phyloP scores from a whole-genome alignment of 2,113 vertebrate genomes.

The Solenodon paradoxus region DNA sequence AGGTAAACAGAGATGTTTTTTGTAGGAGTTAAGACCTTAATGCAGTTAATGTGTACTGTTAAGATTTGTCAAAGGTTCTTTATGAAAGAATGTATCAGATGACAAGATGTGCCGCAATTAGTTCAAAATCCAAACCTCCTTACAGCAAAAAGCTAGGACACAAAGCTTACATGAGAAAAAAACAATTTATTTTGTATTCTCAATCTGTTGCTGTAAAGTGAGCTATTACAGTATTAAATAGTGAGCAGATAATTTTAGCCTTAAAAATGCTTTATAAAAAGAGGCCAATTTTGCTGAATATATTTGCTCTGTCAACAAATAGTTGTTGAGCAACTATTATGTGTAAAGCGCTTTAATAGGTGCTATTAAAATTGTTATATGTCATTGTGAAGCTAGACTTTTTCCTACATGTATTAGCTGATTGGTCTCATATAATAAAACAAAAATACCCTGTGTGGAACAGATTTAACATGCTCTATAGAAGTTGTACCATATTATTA shows the following conservation, averaged over 20 bases:
- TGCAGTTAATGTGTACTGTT: background rate
- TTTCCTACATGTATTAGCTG: background rate
- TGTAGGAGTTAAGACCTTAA: constrained; percentile 25
- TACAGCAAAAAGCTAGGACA: background rate
- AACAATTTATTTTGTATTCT: background rate
- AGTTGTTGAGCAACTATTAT: constrained; percentile 6
- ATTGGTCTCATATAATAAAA: background rate
- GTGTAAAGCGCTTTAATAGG: background rate
- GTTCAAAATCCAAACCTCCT: background rate
- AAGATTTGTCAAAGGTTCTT: background rate
- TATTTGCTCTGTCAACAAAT: constrained; percentile 33
- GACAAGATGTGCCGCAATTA: background rate
- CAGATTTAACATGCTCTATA: background rate
- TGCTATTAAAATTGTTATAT: constrained; percentile 26
- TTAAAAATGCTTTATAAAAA: constrained; percentile 36
- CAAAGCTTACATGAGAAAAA: background rate
- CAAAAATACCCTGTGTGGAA: background rate
- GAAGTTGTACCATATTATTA: constrained; percentile 25
- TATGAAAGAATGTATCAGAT: background rate
- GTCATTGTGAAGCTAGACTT: background rate
- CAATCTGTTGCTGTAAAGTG: background rate
- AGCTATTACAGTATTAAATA: background rate
- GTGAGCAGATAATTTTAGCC: background rate
- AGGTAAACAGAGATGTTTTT: background rate
- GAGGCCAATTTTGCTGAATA: constrained; percentile 16